Conservation (phyloP, 2,797 vertebrate species). For the Paratrypauchen microcephalus region DNA sequence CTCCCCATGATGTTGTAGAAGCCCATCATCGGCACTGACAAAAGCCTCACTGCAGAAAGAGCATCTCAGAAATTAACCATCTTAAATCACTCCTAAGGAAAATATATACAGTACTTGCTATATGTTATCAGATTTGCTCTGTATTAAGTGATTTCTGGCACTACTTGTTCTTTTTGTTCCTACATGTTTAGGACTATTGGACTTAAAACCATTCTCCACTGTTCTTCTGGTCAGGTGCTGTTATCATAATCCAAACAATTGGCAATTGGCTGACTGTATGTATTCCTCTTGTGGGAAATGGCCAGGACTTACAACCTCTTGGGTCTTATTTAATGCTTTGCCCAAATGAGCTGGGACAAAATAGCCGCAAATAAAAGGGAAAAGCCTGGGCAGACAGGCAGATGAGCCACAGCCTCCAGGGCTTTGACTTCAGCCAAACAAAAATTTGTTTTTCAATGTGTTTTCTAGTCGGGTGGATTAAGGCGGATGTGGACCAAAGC, state of each 20-base stretch:
- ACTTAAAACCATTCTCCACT: slow-evolving; percentile 5
- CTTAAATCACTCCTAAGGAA: slow-evolving; percentile 46
- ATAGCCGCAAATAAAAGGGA: slow-evolving; percentile 52
- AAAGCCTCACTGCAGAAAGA: slow-evolving; percentile 39
- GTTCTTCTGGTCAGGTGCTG: slow-evolving; percentile 38
- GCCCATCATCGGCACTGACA: slow-evolving; percentile 58
- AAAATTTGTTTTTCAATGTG: slow-evolving; percentile 74
- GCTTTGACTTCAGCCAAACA: slow-evolving; percentile 75
- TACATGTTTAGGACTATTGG: slow-evolving; percentile 17
- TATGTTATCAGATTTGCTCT: slow-evolving; percentile 56
- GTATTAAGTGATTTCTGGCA: slow-evolving; percentile 31
- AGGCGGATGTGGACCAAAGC: slow-evolving; percentile 66
- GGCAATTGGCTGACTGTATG: slow-evolving; percentile 57
- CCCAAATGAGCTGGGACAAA: slow-evolving; percentile 63
- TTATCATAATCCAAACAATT: slow-evolving; percentile 67
- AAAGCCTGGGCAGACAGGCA: slow-evolving; percentile 67
- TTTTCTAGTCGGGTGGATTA: slow-evolving; percentile 69
- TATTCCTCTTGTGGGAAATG: slow-evolving; percentile 66
- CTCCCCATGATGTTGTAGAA: slow-evolving; percentile 73
- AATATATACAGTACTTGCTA: slow-evolving; percentile 52
- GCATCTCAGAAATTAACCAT: slow-evolving; percentile 55
- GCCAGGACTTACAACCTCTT: slow-evolving; percentile 63
- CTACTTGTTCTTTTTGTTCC: slow-evolving; percentile 19
- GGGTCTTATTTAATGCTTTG: slow-evolving; percentile 65
- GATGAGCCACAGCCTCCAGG: slow-evolving; percentile 63